Percentiles rank a stretch among this genome's conserved stretches.
phyloP scores from a whole-genome alignment of 2,113 vertebrate species.

The Sturnus vulgaris region DNA sequence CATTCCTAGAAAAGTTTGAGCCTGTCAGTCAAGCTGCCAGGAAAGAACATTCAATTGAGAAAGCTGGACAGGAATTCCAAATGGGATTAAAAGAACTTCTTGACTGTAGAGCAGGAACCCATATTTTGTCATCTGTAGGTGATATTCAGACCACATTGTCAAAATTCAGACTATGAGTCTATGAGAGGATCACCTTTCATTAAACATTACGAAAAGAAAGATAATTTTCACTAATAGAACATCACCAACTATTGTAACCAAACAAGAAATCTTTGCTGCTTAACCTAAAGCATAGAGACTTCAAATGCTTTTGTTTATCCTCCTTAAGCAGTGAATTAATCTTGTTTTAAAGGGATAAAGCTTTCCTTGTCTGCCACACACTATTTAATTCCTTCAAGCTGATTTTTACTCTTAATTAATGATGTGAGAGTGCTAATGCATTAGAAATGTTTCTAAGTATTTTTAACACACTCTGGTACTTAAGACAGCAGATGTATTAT shows the following conservation, averaged over 20 bases:
- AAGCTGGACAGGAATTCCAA: slow-evolving; percentile 83
- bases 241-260: not conserved
- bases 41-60: slow-evolving; percentile 85
- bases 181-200: slow-evolving; percentile 87
- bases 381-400: not conserved
- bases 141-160: slow-evolving; percentile 87
- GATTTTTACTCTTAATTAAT: not conserved
- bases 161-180: slow-evolving; percentile 89
- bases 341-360: not conserved
- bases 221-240: slow-evolving; percentile 34
- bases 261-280: not conserved
- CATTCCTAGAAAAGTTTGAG: slow-evolving; percentile 75
- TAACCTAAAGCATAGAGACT: not conserved
- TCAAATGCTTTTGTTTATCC: not conserved
- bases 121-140: slow-evolving; percentile 82
- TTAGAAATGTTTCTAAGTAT: not conserved
- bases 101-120: slow-evolving; percentile 79
- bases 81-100: slow-evolving; percentile 81
- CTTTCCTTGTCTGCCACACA: not conserved
- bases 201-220: slow-evolving; percentile 81
- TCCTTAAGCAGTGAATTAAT: not conserved
- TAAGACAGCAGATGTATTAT: not conserved
- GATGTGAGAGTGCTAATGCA: not conserved
- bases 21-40: slow-evolving; percentile 81
- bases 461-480: not conserved